These are phyloP conservation scores for Sipunculus nudus DNA, from an alignment of 2,888 invertebrate species.

Conservation along the genomic window DNA sequence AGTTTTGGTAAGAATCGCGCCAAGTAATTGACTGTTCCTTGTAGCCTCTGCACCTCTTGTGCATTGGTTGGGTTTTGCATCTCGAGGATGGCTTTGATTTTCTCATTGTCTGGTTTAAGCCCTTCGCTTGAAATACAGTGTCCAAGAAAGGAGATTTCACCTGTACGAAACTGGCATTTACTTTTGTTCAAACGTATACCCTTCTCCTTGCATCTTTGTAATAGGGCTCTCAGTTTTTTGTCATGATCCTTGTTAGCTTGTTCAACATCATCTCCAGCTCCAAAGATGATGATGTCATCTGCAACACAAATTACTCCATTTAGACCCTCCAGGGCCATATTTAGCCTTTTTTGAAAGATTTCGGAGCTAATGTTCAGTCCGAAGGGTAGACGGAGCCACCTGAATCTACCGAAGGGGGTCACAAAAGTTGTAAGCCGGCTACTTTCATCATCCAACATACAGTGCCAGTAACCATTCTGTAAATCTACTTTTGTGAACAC, in stretches of 20 bases:
- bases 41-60: too few species aligned
- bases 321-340: conserved; percentile 37
- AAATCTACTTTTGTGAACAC: conserved; percentile 33
- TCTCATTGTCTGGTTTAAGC: conserved; percentile 28
- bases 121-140: conserved; percentile 31
- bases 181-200: conserved; percentile 16
- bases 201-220: conserved; percentile 23
- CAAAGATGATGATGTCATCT: conserved; percentile 40
- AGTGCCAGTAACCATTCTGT: conserved; percentile 30
- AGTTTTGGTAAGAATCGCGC: too few species aligned
- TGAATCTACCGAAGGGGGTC: conserved; percentile 38
- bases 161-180: conserved; percentile 28
- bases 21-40: too few species aligned
- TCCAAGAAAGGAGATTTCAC: conserved; percentile 31
- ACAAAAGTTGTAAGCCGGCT: conserved; percentile 36
- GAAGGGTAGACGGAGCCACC: conserved; percentile 39
- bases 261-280: conserved; percentile 24
- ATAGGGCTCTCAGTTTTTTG: conserved; percentile 20
- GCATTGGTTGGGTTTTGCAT: too few species aligned
- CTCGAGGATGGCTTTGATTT: conserved; percentile 30
- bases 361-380: conserved; percentile 37
- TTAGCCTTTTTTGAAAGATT: conserved; percentile 33
- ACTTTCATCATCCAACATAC: conserved; percentile 25
- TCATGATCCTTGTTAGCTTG: conserved; percentile 33
- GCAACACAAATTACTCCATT: conserved; percentile 34